Evolutionary conservation across 2,797 vertebrate species (phyloP), one percentile per base, ranked within the genome.

Genomic region (Microctenopoma stevenorrisi): DNA sequence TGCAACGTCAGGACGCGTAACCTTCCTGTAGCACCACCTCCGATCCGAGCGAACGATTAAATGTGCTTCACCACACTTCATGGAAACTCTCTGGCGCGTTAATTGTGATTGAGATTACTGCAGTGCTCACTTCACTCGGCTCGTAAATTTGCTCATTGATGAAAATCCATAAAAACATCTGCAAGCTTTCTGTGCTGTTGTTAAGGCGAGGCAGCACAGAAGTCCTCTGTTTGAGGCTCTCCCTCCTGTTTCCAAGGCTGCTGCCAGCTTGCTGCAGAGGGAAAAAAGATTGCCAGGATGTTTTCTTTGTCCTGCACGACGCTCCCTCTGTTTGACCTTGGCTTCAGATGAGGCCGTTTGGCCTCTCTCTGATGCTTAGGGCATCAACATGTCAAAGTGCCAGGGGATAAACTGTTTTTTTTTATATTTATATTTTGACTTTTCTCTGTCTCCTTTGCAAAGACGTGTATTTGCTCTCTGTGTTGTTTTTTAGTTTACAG

Each of bases 241-340:
- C 12, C 58, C n/a, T 53, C 60, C 28, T 50, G 42, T 83, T 86
- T 85, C 74, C 78, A 73, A 37, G 61, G 47, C 60, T 43, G 74
- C 70, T 84, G 86, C 76, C 81, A 86, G 77, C 74, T 78, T 61
- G 22, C 60, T 59, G 60, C 43, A 64, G 53, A 52, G 46, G 35
- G 42, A 57, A 50, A 69, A 46, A 74, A 58, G 57, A 35, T 15
- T 40, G 66, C 64, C 65, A 77, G 78, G 84, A 84, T 83, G 78
- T 83, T 86, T 86, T 78, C 69, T 77, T 79, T 79, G 55, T 76
- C 60, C 59, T 40, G 55, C 22, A 13, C 16, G 58, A 64, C 74
- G 70, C 81, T 86, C 68, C 82, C 81, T 66, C 14, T 68, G 11
- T 57, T 22, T 86, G 83, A 88, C 84, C 83, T 88, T 78, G 79